Evolutionary conservation across 2,113 vertebrate species (phyloP).

Genomic region (Chaenogobius annularis): DNA sequence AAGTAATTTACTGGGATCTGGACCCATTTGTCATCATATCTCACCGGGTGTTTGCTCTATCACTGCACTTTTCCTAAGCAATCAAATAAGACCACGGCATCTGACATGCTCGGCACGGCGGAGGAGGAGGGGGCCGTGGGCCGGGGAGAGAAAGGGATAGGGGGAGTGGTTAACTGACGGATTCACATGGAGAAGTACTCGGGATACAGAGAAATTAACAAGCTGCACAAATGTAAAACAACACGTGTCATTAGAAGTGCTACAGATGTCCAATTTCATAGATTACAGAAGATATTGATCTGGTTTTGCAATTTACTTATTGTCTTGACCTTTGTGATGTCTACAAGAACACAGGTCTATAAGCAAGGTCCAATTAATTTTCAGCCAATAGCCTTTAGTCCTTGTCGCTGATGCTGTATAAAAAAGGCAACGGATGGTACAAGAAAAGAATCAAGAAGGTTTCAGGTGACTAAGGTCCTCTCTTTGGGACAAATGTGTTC

Average conservation of each 20-base stretch:
- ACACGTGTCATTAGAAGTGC: constrained; percentile 12
- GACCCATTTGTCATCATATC: constrained; percentile 99
- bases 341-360: not conserved
- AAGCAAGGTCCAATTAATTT: not conserved
- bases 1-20: constrained; percentile 99
- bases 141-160: constrained; percentile 60
- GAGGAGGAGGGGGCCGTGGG: constrained; percentile 43
- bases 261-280: constrained; percentile 6
- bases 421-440: not conserved
- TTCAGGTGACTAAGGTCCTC: not conserved
- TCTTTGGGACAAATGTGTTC: not conserved
- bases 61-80: constrained; percentile 99
- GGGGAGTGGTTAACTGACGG: constrained; percentile 54
- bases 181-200: constrained; percentile 57
- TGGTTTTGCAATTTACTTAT: not conserved
- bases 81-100: constrained; percentile 99
- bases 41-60: constrained; percentile 99
- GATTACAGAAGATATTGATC: not conserved
- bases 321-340: not conserved
- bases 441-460: not conserved
- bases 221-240: constrained; percentile 11
- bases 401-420: not conserved
- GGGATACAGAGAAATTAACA: constrained; percentile 36
- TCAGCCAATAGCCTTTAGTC: not conserved
- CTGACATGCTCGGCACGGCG: constrained; percentile 86